phyloP scores from a whole-genome alignment of 2,888 invertebrate species.

The Rutpela maculata region DNA sequence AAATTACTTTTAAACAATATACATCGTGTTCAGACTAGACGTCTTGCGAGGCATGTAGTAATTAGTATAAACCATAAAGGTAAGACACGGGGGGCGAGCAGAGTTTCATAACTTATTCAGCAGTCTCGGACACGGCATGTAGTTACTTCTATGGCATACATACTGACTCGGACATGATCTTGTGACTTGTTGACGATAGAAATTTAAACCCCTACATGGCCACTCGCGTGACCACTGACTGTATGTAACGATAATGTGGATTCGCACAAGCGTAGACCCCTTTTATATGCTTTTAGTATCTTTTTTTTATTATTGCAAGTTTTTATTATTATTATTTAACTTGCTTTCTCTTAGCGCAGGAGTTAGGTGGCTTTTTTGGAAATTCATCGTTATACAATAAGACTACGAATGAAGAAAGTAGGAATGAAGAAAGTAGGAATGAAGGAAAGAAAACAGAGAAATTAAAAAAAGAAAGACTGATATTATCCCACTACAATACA shows the following conservation, averaged over 20 bases:
- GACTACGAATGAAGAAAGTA: too few relatives aligned
- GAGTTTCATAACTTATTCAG: background rate
- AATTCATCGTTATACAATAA: too few relatives aligned
- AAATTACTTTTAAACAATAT: slow-evolving; percentile 7
- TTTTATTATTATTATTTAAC: too few relatives aligned
- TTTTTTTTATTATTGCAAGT: too few relatives aligned
- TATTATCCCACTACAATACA: too few relatives aligned
- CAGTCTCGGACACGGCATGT: background rate
- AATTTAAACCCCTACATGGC: slow-evolving; percentile 7
- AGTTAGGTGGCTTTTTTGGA: too few relatives aligned
- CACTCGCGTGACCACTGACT: background rate
- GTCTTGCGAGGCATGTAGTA: slow-evolving; percentile 1
- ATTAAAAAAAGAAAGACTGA: too few relatives aligned
- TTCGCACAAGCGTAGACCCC: background rate
- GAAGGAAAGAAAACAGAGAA: too few relatives aligned
- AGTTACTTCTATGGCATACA: slow-evolving; percentile 3
- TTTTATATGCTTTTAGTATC: background rate
- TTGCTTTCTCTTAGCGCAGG: too few relatives aligned
- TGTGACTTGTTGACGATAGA: slow-evolving; percentile 7
- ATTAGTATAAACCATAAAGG: slow-evolving; percentile 17
- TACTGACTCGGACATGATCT: background rate
- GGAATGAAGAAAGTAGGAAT: too few relatives aligned
- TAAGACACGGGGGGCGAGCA: slow-evolving; percentile 2
- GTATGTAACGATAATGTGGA: background rate
- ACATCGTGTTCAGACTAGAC: slow-evolving; percentile 1